Base-by-base conservation (phyloP, 2,797 vertebrate genomes). In the Alosa sapidissima region DNA sequence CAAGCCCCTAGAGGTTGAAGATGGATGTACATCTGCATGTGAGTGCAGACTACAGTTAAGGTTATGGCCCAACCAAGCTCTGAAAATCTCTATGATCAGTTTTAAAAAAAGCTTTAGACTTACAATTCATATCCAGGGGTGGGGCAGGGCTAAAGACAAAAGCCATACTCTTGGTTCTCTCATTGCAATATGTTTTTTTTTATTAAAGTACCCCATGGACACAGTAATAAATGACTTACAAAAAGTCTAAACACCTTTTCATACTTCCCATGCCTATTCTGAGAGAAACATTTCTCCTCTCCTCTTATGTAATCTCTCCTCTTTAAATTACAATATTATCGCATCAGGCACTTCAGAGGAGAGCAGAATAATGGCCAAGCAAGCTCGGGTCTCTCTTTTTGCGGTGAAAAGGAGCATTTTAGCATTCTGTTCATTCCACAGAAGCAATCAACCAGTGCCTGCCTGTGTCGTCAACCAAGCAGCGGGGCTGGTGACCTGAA, bases 401-500 rank as follows among this genome's bases (percentile, higher is more conserved):
- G 41, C 13, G 16, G 33, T 75, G 0, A 75, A 75, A 75, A 45
- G 16, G 55, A 16, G 24, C 72, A 41, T 85, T 82, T 87, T 86
- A 75, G 88, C 87, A 89, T 86, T 89, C 84, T 33, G 82, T 81
- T 81, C 87, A 28, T n/a, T 83, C 36, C 81, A 48, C 60, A 84
- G 62, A 72, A 82, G 85, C 49, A 78, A 87, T 89, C 68, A 84
- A 82, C 83, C 36, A 41, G 65, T 24, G 83, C 88, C 84, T 83
- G 82, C 78, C 52, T 82, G 55, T 88, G 33, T 51, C 55, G 84
- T 84, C 84, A 88, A 87, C 33, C 82, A 88, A 81, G 85, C 84
- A 84, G 41, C 21, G 65, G 81, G 85, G 86, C 54, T 84, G 47
- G 41, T 78, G 89, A 89, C 87, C 90, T 84, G 87, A 83, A 88